Evolutionary conservation across 2,113 vertebrate genomes (phyloP), one percentile per base, ranked within the genome.

Genomic region (Hemicordylus capensis): DNA sequence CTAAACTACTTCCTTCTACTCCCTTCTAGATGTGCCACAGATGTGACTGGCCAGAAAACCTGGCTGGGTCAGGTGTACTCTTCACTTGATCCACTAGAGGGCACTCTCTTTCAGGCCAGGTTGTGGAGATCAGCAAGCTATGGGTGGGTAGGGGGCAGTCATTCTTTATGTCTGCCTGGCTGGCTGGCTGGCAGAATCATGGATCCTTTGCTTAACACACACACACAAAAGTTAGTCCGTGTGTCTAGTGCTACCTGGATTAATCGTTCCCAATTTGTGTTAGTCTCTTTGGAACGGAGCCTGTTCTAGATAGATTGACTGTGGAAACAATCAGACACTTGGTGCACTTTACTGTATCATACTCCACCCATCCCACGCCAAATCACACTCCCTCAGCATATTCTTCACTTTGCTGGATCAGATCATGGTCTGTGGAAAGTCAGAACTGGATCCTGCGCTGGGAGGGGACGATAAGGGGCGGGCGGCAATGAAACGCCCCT

Each of bases 401-500:
- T 84, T 69, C 48, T 42, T 37, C 5, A 20, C 37, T 54, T 54
- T 34, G 46, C 59, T 67, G 70, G 59, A 74, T 81, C 31, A 34
- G 39, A 58, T n/a, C 59, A 4, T 64, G 46, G 31, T 54, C 17
- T 59, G 48, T 44, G 9, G 17, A 17, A 8, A 44, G 76, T 42
- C 39, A 64, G 39, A 46, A 31, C 7, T 24, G 37, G 59, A 44
- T n/a, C 69, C 48, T 61, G 42, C 59, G 37, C 17, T 19, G 3
- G 20, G 77, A 76, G 39, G 58, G 37, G 39, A 56, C 66, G 28
- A 19, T 63, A 46, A 79, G 69, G 51, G 83, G 46, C 1, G 14
- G n/a, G n/a, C n/a, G 73, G 70, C 51, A 48, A 76, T 76, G 73
- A 24, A 70, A 28, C 34, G n/a, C 76, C 76, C 84, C 84, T 85